A percentile compares a stretch with the other conserved stretches of the same genome.
Evolutionary conservation across 2,888 invertebrate species (phyloP).

Genomic region (Nemapogon koenigi): DNA sequence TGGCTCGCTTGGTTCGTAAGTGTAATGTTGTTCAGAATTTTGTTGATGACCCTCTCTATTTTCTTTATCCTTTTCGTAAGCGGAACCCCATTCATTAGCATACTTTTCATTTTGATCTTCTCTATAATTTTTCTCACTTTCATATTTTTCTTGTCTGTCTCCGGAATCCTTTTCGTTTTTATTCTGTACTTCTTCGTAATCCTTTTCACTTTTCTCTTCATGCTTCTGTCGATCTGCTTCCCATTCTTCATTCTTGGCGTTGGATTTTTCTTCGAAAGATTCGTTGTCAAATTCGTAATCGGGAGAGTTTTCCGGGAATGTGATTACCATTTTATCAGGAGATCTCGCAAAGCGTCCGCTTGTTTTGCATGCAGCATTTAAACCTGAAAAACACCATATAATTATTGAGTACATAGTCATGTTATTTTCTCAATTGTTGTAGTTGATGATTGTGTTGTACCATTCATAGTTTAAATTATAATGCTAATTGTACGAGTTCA

Average conservation of each 20-base stretch:
- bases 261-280: slow-evolving; percentile 19
- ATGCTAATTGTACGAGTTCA: no score
- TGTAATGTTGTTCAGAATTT: slow-evolving; percentile 22
- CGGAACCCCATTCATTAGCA: slow-evolving; percentile 22
- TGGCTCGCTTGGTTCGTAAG: slow-evolving; percentile 13
- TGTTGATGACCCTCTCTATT: slow-evolving; percentile 21
- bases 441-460: no score
- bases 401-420: slow-evolving; percentile 8
- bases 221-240: slow-evolving; percentile 24
- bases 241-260: slow-evolving; percentile 18
- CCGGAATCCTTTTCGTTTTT: slow-evolving; percentile 17
- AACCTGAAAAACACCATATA: slow-evolving; percentile 12
- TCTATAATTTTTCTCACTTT: slow-evolving; percentile 24
- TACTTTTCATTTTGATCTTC: slow-evolving; percentile 22
- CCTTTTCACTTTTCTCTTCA: slow-evolving; percentile 18
- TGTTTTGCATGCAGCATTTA: slow-evolving; percentile 12
- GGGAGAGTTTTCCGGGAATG: slow-evolving; percentile 21
- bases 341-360: slow-evolving; percentile 20
- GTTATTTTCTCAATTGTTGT: no score
- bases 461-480: no score
- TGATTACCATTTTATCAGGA: slow-evolving; percentile 25
- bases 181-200: slow-evolving; percentile 19
- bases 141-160: slow-evolving; percentile 22
- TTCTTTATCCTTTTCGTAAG: slow-evolving; percentile 23
- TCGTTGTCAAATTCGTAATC: slow-evolving; percentile 19